Evolutionary conservation across 1,140 invertebrate genomes (phyloP).

Genomic region (Drosophila subobscura): DNA sequence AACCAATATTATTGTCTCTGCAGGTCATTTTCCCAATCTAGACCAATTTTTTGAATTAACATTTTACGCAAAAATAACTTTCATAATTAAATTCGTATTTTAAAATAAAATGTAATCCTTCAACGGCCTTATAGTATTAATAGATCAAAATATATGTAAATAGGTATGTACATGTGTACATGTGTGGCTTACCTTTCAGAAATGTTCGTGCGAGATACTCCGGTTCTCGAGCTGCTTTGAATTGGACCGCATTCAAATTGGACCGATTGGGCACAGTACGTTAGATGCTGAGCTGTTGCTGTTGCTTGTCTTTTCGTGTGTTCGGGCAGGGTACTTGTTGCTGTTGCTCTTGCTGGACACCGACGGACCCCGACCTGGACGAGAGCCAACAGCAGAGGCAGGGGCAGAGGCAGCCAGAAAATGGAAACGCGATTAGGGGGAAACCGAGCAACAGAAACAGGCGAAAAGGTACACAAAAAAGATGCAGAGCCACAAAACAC

Average conservation of each 20-base stretch:
- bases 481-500: slow-evolving; percentile 63
- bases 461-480: slow-evolving; percentile 58
- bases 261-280: slow-evolving; percentile 41
- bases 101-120: not conserved
- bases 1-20: too few relatives aligned
- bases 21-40: too few relatives aligned
- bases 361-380: slow-evolving; percentile 27
- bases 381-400: not conserved
- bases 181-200: slow-evolving; percentile 38
- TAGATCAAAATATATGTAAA: too few relatives aligned
- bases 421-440: slow-evolving; percentile 74
- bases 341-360: slow-evolving; percentile 44
- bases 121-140: too few relatives aligned
- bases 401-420: slow-evolving; percentile 40
- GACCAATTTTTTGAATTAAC: too few relatives aligned
- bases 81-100: not conserved
- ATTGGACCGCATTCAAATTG: slow-evolving; percentile 43
- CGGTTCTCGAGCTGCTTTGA: slow-evolving; percentile 10
- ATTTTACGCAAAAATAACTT: too few relatives aligned
- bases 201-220: slow-evolving; percentile 6
- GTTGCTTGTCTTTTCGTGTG: slow-evolving; percentile 31
- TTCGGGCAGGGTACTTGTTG: slow-evolving; percentile 53
- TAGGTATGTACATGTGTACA: too few relatives aligned
- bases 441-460: slow-evolving; percentile 14
- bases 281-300: slow-evolving; percentile 57